Conservation (phyloP, 2,888 invertebrate genomes). For the Callosobruchus maculatus region DNA sequence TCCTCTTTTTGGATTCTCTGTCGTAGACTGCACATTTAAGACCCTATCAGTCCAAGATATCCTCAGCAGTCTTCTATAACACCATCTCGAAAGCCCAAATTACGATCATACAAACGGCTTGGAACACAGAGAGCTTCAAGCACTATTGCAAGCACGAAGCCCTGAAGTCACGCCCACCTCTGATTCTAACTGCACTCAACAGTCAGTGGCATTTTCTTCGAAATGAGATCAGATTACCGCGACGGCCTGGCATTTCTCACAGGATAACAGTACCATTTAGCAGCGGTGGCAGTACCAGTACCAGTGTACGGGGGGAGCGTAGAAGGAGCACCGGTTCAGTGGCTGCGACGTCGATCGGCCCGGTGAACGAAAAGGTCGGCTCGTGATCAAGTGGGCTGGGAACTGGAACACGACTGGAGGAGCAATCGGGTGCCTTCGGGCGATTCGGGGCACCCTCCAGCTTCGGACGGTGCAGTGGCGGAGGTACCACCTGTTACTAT, state of each 20-base stretch:
- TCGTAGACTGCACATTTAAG: too few relatives aligned
- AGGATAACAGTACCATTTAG: neutral
- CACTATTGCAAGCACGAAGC: too few relatives aligned
- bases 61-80: too few relatives aligned
- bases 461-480: neutral
- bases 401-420: conserved; percentile 44
- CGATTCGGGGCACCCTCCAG: conserved; percentile 38
- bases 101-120: too few relatives aligned
- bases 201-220: neutral
- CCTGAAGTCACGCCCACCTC: too few relatives aligned
- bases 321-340: neutral
- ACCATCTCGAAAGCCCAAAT: too few relatives aligned
- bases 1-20: too few relatives aligned
- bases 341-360: conserved; percentile 10
- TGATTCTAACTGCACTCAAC: too few relatives aligned
- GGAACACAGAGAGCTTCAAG: too few relatives aligned
- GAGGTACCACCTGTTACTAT: neutral
- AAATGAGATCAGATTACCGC: neutral
- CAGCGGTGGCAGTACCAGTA: neutral
- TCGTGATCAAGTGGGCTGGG: conserved; percentile 43
- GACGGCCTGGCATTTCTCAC: neutral
- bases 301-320: neutral
- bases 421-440: conserved; percentile 33
- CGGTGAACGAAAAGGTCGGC: conserved; percentile 36
- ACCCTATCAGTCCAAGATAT: too few relatives aligned